Conservation (phyloP, 1,140 invertebrate genomes). For the Magallana angulata region DNA sequence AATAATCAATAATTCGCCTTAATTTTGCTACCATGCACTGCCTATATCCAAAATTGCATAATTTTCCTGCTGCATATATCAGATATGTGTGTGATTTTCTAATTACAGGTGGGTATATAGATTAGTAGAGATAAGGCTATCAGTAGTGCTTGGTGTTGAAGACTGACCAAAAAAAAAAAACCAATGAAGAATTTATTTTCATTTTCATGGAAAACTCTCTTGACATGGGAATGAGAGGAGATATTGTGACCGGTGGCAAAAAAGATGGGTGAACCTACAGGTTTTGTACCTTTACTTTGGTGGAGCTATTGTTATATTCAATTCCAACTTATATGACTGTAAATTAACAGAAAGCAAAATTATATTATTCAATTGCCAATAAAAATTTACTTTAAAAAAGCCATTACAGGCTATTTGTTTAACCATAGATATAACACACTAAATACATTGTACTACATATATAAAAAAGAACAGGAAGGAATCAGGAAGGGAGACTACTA, state of each 20-base stretch:
- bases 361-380: slow-evolving; percentile 1
- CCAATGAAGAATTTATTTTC: background rate
- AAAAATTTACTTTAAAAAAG: background rate
- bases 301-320: slow-evolving; percentile 31
- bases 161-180: slow-evolving; percentile 12
- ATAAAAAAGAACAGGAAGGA: background rate
- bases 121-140: slow-evolving; percentile 15
- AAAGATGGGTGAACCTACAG: slow-evolving; percentile 5
- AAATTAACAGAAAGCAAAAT: slow-evolving; percentile 22
- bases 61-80: slow-evolving; percentile 47
- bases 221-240: slow-evolving; percentile 8
- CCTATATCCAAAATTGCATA: slow-evolving; percentile 51
- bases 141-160: slow-evolving; percentile 55
- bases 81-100: background rate
- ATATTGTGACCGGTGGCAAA: slow-evolving; percentile 7
- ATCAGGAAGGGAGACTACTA: background rate
- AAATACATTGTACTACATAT: background rate
- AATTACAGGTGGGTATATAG: background rate
- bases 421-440: background rate
- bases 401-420: background rate
- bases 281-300: slow-evolving; percentile 22
- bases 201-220: background rate
- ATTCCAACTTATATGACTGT: slow-evolving; percentile 36
- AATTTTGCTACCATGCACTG: background rate
- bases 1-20: background rate